These are phyloP conservation scores for Pseudoips prasinana DNA, from an alignment of 2,888 invertebrate genomes.

Conservation along the genomic window DNA sequence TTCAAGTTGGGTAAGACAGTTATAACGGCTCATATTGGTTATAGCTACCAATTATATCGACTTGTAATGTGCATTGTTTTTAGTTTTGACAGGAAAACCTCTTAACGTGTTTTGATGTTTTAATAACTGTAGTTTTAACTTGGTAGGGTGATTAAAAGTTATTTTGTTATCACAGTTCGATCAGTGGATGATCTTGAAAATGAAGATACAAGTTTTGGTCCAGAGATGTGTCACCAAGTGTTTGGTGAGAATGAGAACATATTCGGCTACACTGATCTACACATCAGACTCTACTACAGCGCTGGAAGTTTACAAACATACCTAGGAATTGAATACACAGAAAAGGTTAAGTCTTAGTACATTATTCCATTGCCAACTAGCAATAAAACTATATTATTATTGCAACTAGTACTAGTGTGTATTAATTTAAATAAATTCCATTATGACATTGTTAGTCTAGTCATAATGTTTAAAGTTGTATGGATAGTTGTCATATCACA, in stretches of 20 bases:
- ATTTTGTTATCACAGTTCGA: slow-evolving; percentile 84
- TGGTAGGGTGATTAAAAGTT: no score
- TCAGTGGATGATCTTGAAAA: slow-evolving; percentile 84
- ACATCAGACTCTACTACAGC: slow-evolving; percentile 89
- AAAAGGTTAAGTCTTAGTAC: slow-evolving; percentile 74
- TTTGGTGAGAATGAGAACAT: slow-evolving; percentile 96
- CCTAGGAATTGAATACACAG: slow-evolving; percentile 87
- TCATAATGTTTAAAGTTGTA: no score
- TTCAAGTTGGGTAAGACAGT: slow-evolving; percentile 76
- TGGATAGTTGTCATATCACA: no score
- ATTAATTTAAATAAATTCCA: no score
- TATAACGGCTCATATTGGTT: no score
- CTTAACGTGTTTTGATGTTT: not conserved
- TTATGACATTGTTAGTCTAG: no score
- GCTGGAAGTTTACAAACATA: slow-evolving; percentile 92
- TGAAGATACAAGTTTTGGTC: slow-evolving; percentile 85
- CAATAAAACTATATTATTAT: no score
- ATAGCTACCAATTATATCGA: not conserved
- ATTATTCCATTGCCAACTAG: no score
- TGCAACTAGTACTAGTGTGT: no score
- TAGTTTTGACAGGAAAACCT: not conserved
- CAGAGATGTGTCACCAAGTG: slow-evolving; percentile 96
- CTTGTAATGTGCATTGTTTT: not conserved
- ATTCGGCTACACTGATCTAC: slow-evolving; percentile 94
- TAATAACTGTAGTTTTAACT: no score